phyloP scores from a whole-genome alignment of 2,113 vertebrate species.

The Melospiza melodia region DNA sequence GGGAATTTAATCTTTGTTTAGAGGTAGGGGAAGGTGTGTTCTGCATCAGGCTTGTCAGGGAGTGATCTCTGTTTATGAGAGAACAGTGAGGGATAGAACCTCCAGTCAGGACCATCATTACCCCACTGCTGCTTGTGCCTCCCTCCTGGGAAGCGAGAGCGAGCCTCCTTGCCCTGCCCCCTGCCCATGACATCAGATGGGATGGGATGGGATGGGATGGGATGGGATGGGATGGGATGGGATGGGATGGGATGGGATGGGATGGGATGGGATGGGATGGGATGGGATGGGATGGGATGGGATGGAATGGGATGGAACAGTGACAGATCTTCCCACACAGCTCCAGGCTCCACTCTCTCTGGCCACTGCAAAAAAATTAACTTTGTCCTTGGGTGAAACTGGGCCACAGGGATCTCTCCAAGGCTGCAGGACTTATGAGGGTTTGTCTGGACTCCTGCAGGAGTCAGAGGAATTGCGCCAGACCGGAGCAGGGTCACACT shows the following conservation, averaged over 20 bases:
- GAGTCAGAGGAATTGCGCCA: background rate
- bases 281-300: background rate
- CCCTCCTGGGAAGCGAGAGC: background rate
- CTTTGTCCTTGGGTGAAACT: background rate
- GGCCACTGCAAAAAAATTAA: background rate
- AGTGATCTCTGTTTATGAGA: background rate
- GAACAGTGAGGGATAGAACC: background rate
- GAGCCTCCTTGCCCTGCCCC: background rate
- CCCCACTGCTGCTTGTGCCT: fast-evolving
- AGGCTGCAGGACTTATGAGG: background rate
- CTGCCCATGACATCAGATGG: too few species aligned
- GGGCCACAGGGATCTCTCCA: background rate
- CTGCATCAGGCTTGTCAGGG: background rate
- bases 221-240: background rate
- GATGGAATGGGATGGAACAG: background rate
- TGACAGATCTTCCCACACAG: background rate
- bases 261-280: background rate
- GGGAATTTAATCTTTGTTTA: background rate
- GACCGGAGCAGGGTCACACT: background rate
- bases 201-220: background rate
- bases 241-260: background rate
- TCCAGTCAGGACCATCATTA: background rate
- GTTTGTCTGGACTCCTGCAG: background rate
- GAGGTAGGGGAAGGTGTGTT: background rate
- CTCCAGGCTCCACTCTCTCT: background rate